phyloP scores from a whole-genome alignment of 1,140 invertebrate genomes.

The Polyergus mexicanus region DNA sequence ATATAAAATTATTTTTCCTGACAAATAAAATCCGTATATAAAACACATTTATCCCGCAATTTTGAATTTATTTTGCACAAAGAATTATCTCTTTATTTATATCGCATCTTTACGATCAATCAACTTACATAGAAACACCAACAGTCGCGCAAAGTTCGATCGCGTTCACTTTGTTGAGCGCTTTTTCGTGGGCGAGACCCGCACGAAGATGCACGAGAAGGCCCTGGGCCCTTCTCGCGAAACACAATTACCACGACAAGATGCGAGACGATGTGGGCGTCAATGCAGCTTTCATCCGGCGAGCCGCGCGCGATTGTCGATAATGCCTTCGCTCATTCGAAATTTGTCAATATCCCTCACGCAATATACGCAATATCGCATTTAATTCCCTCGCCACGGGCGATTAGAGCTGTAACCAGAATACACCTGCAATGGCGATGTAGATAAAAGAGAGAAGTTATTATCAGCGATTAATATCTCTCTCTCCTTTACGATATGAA shows the following conservation, averaged over 20 bases:
- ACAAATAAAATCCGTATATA: background rate
- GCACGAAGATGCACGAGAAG: conserved; percentile 44
- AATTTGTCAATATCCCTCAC: conserved; percentile 62
- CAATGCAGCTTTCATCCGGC: conserved; percentile 65
- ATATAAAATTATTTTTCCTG: background rate
- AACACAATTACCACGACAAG: conserved; percentile 52
- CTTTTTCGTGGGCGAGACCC: conserved; percentile 44
- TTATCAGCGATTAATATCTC: conserved; percentile 4
- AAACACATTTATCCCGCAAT: background rate
- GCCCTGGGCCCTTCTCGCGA: conserved; percentile 61
- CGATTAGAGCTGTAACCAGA: conserved; percentile 26
- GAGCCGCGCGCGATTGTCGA: conserved; percentile 55
- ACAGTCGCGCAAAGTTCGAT: background rate
- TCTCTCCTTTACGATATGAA: background rate
- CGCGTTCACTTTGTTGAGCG: conserved; percentile 4
- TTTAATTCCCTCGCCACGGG: conserved; percentile 41
- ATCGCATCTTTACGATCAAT: conserved; percentile 1
- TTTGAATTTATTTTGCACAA: background rate
- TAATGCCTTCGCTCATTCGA: conserved; percentile 42
- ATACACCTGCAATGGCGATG: conserved; percentile 30
- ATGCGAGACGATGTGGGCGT: conserved; percentile 60
- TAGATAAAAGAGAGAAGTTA: conserved; percentile 1
- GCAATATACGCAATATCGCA: conserved; percentile 26
- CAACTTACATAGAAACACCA: background rate
- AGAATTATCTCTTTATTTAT: conserved; percentile 5